These are phyloP conservation scores for Mus caroli DNA, from an alignment of 2,797 vertebrate genomes.

Conservation along the genomic window DNA sequence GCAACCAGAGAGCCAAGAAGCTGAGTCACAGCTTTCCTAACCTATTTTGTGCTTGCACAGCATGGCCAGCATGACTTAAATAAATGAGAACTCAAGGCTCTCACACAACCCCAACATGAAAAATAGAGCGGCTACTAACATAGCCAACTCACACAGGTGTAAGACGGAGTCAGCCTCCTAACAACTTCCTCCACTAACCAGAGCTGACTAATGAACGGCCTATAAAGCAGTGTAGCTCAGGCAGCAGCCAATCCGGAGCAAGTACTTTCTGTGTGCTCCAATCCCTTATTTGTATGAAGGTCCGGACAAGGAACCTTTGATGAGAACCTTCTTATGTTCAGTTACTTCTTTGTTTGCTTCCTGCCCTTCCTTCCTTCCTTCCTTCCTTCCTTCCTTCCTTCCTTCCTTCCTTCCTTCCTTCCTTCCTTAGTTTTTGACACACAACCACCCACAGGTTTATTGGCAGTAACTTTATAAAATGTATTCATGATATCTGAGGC, in stretches of 20 bases:
- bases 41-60: background rate
- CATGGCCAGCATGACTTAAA: background rate
- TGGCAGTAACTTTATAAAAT: slow-evolving; percentile 65
- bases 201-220: background rate
- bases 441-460: slow-evolving; percentile 77
- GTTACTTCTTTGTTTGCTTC: background rate
- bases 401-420: background rate
- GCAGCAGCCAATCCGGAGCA: background rate
- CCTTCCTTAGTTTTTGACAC: background rate
- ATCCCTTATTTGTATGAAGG: background rate
- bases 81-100: background rate
- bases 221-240: background rate
- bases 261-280: background rate
- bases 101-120: background rate
- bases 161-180: background rate
- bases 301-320: background rate
- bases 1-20: background rate
- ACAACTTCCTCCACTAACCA: background rate
- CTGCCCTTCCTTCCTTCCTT: too few relatives aligned
- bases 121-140: background rate
- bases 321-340: background rate
- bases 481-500: slow-evolving; percentile 90
- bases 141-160: background rate
- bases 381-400: too few relatives aligned
- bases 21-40: background rate